These are phyloP conservation scores for Drosophila lacteicornis DNA, from an alignment of 1,140 invertebrate genomes.

Conservation along the genomic window DNA sequence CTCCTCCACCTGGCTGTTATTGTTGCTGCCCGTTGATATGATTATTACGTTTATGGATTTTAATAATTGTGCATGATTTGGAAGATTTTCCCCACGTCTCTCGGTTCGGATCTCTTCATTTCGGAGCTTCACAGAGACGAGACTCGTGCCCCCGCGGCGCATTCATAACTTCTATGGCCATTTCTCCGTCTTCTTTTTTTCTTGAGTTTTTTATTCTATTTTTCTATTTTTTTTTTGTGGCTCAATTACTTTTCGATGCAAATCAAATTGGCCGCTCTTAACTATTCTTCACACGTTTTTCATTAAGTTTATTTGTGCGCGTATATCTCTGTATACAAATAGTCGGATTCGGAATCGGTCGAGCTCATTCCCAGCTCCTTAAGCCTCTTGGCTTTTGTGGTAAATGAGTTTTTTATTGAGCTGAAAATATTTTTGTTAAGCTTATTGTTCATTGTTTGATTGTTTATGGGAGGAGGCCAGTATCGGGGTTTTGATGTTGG, in stretches of 20 bases:
- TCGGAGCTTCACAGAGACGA: slow-evolving; percentile 4
- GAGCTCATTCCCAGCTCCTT: slow-evolving; percentile 17
- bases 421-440: slow-evolving; percentile 71
- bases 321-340: slow-evolving; percentile 25
- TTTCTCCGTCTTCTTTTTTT: slow-evolving; percentile 18
- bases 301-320: slow-evolving; percentile 63
- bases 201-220: neutral
- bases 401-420: slow-evolving; percentile 77
- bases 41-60: slow-evolving; percentile 84
- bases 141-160: slow-evolving; percentile 74
- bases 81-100: slow-evolving; percentile 63
- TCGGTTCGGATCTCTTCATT: slow-evolving; percentile 6
- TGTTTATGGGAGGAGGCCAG: slow-evolving; percentile 60
- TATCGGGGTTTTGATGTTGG: neutral
- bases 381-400: slow-evolving; percentile 38
- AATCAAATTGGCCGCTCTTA: slow-evolving; percentile 83
- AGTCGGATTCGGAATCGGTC: slow-evolving; percentile 12
- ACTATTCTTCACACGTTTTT: slow-evolving; percentile 84
- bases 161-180: slow-evolving; percentile 57
- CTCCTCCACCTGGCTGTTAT: slow-evolving; percentile 45
- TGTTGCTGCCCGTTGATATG: slow-evolving; percentile 75
- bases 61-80: slow-evolving; percentile 85
- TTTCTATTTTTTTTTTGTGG: slow-evolving; percentile 45
- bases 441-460: slow-evolving; percentile 69
- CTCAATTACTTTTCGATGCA: slow-evolving; percentile 84